phyloP scores from a whole-genome alignment of 2,888 invertebrate species.

The Apantesis nais region DNA sequence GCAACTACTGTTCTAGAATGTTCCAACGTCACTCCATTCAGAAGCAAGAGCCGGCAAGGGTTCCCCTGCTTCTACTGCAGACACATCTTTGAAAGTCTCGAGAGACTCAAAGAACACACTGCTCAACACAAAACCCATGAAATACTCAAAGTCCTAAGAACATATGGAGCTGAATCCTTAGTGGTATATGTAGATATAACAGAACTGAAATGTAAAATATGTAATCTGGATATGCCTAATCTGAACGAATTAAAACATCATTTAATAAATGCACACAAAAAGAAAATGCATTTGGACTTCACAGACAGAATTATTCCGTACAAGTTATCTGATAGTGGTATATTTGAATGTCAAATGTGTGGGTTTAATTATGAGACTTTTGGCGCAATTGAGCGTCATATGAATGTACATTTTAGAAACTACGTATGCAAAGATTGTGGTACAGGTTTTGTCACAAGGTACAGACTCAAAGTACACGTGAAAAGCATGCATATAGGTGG shows the following conservation, averaged over 20 bases:
- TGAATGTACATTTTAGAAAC: conserved; percentile 76
- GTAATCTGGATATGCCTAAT: conserved; percentile 50
- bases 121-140: conserved; percentile 53
- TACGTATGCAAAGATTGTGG: conserved; percentile 75
- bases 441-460: conserved; percentile 71
- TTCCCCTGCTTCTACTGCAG: conserved; percentile 76
- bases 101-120: conserved; percentile 57
- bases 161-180: conserved; percentile 65
- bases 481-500: conserved; percentile 67
- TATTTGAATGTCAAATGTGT: conserved; percentile 70
- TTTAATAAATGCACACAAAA: conserved; percentile 62
- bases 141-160: conserved; percentile 52
- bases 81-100: conserved; percentile 59
- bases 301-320: conserved; percentile 72
- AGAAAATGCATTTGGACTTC: conserved; percentile 59
- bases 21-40: conserved; percentile 70
- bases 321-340: conserved; percentile 56
- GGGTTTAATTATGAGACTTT: conserved; percentile 72
- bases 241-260: conserved; percentile 67
- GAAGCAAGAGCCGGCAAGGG: conserved; percentile 64
- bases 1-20: conserved; percentile 59
- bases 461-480: conserved; percentile 67
- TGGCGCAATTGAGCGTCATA: conserved; percentile 74
- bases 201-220: conserved; percentile 65
- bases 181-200: conserved; percentile 74